Base-by-base conservation (phyloP, 2,888 invertebrate genomes). In the Cephus pygmeus region DNA sequence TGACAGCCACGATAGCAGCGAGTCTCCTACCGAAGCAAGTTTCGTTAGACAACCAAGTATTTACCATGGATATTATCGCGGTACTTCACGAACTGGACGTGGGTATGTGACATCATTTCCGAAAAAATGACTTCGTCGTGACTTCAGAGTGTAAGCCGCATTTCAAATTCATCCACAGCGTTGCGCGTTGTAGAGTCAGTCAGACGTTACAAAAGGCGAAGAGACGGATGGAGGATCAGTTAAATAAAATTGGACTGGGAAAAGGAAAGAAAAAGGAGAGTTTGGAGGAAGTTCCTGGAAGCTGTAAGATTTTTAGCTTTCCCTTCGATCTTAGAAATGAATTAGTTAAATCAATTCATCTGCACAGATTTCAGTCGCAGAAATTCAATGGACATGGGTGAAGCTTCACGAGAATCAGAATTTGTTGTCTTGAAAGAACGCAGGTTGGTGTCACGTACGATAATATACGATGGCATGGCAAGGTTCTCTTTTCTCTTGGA, bases 401-500 rank as follows among this genome's bases (percentile, higher is more conserved):
- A 96, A 87, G 95, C 96, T 0, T 95, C 95, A 0, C 94, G 96
- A 12, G 97, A 97, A 85, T 96, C 97, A 0, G 98, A 98, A 90
- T 96, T 97, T 84, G 96, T 98, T 0, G 95, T 98, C 1, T 92
- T 98, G 73, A 97, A 97, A 89, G 97, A 98, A 86, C 94, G 98
- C 76, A 95, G 97, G 83, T 91, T 98, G 77, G 97, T 99, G 23
- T 95, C 97, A 33, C 94, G 95, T 0, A 93, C 94, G 73, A 95
- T 96, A 0, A 93, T 99, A 30, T 95, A 95, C 87, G 95, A 96
- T n/a, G 99, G 99, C 12, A 96, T 98, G 93, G 93, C 96, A 69
- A 93, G 99, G 73, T 96, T 99, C 89, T 96, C 96, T 73, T 98
- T 99, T 91, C 92, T 99, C 56, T 91, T 99, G 83, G 99, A 99